These are phyloP conservation scores for Orthonyx spaldingii DNA, from an alignment of 2,113 vertebrate species.

Conservation along the genomic window DNA sequence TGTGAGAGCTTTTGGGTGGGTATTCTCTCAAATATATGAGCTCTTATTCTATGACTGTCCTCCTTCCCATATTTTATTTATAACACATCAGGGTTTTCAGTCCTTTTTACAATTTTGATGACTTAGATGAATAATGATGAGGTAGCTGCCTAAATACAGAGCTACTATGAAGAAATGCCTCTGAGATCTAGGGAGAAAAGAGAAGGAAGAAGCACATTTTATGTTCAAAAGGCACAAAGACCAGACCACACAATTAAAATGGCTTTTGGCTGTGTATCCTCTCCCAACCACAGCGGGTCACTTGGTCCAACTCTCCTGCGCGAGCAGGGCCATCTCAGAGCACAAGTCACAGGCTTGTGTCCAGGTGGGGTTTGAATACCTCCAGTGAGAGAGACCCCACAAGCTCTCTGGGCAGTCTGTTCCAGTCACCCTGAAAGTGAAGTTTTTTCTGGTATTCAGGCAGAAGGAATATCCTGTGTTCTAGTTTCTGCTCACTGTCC, in stretches of 20 bases:
- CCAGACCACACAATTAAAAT: background rate
- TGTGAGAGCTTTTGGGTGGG: constrained; percentile 9
- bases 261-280: background rate
- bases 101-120: constrained; percentile 70
- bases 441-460: background rate
- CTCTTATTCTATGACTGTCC: constrained; percentile 57
- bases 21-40: constrained; percentile 32
- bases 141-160: constrained; percentile 44
- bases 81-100: constrained; percentile 58
- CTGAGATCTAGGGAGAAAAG: background rate
- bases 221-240: background rate
- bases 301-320: too few species aligned
- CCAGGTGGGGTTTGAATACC: too few species aligned
- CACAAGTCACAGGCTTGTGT: background rate
- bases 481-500: background rate
- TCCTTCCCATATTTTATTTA: constrained; percentile 63
- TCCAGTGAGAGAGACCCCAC: fast-evolving
- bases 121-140: constrained; percentile 65
- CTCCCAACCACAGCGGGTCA: background rate
- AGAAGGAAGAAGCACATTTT: background rate
- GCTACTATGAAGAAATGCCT: background rate
- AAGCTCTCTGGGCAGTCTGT: background rate
- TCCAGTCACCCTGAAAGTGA: background rate
- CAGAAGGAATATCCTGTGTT: background rate
- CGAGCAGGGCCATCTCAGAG: background rate